A percentile compares a stretch with the other conserved stretches of the same genome.
phyloP scores from a whole-genome alignment of 2,113 vertebrate species.

The Petrocephalus zakoni region DNA sequence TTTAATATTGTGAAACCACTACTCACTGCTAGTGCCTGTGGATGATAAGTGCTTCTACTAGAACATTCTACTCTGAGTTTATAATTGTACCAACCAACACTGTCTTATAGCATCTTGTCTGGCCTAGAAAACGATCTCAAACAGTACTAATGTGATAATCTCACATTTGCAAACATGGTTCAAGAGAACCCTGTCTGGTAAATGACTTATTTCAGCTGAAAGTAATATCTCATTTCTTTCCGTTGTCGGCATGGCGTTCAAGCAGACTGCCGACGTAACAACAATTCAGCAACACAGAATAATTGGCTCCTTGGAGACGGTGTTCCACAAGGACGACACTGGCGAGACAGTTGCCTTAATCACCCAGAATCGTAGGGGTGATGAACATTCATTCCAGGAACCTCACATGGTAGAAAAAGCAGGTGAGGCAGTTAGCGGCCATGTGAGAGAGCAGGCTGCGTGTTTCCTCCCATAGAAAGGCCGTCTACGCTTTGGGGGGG shows the following conservation, averaged over 20 bases:
- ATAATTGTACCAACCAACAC: neutral
- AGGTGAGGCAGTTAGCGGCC: neutral
- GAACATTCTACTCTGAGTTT: neutral
- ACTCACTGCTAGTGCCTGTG: neutral
- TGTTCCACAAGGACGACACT: neutral
- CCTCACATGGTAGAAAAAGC: neutral
- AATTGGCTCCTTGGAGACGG: neutral
- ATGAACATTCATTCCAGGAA: neutral
- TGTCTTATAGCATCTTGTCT: neutral
- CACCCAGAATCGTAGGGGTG: too few relatives aligned
- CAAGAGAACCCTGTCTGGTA: neutral
- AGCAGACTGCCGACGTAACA: neutral
- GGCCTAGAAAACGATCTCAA: neutral
- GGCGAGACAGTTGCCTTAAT: neutral
- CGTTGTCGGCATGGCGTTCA: neutral
- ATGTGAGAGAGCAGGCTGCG: neutral
- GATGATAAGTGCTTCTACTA: neutral
- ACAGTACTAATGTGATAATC: neutral
- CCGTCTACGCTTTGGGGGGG: neutral
- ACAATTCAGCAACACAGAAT: neutral
- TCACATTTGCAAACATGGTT: neutral
- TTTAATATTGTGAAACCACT: neutral
- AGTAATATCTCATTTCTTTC: conserved; percentile 1
- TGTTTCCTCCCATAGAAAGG: neutral
- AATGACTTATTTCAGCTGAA: neutral